A percentile compares a stretch with the other conserved stretches of the same genome.
Evolutionary conservation across 2,888 invertebrate genomes (phyloP).

Genomic region (Pandemis cinnamomeana): DNA sequence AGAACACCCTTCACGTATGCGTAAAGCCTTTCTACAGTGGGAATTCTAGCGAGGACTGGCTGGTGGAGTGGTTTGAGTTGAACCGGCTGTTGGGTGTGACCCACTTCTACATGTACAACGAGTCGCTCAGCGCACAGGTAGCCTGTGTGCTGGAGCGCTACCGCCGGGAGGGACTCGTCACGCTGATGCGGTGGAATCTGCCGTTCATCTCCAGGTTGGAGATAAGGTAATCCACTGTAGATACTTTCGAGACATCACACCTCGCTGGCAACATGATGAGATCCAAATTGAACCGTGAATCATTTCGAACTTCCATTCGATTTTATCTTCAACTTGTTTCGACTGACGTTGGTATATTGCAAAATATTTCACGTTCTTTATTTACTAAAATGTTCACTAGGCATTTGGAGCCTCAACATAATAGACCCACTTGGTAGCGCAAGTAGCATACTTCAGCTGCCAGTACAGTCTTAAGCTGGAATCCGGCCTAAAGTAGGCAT

Average conservation of each 20-base stretch:
- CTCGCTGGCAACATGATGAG: no score
- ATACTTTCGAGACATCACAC: background rate
- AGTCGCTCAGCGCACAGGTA: slow-evolving; percentile 91
- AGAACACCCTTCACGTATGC: slow-evolving; percentile 90
- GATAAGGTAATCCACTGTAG: slow-evolving; percentile 79
- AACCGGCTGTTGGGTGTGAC: slow-evolving; percentile 92
- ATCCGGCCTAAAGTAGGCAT: no score
- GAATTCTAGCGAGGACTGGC: slow-evolving; percentile 92
- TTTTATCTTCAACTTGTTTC: no score
- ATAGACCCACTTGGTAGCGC: background rate
- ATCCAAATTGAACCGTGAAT: no score
- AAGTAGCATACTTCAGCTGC: no score
- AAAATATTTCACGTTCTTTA: no score
- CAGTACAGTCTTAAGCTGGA: no score
- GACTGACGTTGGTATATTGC: no score
- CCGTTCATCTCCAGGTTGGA: slow-evolving; percentile 95
- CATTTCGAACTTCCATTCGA: no score
- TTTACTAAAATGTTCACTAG: background rate
- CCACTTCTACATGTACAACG: slow-evolving; percentile 96
- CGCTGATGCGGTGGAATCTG: slow-evolving; percentile 92
- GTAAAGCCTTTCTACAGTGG: slow-evolving; percentile 96
- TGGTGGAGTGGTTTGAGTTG: slow-evolving; percentile 95
- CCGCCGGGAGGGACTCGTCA: slow-evolving; percentile 86
- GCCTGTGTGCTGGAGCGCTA: slow-evolving; percentile 91
- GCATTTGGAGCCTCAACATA: background rate